Evolutionary conservation across 1,140 invertebrate species (phyloP), one percentile per base, ranked within the genome.

Genomic region (Drosophila kepulauana): DNA sequence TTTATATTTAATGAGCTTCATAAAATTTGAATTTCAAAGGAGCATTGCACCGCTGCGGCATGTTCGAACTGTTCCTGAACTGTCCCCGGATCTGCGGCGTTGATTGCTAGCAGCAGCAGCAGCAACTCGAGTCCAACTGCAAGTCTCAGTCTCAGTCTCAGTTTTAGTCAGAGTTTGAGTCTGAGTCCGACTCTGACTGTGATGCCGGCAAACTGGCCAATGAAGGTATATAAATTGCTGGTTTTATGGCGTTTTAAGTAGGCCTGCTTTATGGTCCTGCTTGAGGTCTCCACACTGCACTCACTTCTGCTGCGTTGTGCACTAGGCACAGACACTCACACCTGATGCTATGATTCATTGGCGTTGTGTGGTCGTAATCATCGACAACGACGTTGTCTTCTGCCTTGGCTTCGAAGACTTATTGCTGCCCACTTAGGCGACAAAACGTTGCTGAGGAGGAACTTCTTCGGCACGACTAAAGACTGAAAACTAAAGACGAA

Each of bases 1-100:
- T 92, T 92, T 92, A 92, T 92, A 92, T 92, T 92, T 92, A 92
- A 92, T 92, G 91, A 92, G 91, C 88, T 88, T 91, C 91, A 92
- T 92, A 92, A 92, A 92, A 92, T 92, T 92, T 92, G 91, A 92
- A 92, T 92, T 92, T 92, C 91, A 92, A 92, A 91, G 86, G 85
- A 89, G 81, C 81, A 66, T 81, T 89, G 81, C 81, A 89, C 85
- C 85, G 85, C 85, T 51, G 78, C 85, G 85, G 81, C 85, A 81
- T 89, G 85, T 89, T 89, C 72, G 63, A 51, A 46, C 48, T 48
- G 70, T 13, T 48, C 48, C 30, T 45, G 28, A 51, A 64, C 48
- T 45, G 57, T 59, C 20, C 38, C 63, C 38, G 38, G 13, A 43
- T 67, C 35, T 67, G 49, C 73, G 69, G 75, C 67, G 69, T 74